Conservation (phyloP, 2,797 vertebrate genomes). For the Muscicapa comitata region DNA sequence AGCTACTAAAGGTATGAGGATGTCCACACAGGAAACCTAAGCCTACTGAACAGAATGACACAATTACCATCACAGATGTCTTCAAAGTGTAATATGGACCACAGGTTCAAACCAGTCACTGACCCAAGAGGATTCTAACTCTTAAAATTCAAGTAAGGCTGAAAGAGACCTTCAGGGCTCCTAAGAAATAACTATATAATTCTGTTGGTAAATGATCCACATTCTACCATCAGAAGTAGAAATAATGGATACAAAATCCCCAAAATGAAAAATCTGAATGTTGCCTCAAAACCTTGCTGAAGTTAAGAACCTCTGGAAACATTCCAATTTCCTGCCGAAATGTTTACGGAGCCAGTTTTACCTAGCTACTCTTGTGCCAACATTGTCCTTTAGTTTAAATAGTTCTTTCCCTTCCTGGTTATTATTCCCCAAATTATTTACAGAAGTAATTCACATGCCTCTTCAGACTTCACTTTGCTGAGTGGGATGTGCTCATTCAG, state of each 20-base stretch:
- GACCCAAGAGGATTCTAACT: neutral
- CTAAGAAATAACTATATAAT: neutral
- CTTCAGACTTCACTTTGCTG: neutral
- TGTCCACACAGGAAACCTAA: neutral
- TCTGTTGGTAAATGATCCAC: neutral
- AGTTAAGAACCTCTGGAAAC: neutral
- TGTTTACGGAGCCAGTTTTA: neutral
- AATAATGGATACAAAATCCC: neutral
- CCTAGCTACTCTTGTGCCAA: neutral
- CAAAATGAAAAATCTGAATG: neutral
- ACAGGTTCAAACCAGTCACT: neutral
- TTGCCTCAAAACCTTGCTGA: neutral
- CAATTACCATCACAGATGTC: neutral
- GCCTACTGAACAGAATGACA: neutral
- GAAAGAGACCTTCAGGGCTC: neutral
- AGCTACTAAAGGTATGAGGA: neutral
- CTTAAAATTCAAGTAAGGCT: neutral
- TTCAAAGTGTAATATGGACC: neutral
- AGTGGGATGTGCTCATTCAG: neutral
- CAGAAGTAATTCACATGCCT: neutral
- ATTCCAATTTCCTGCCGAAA: neutral
- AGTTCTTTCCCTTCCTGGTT: conserved; percentile 4
- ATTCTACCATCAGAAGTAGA: neutral
- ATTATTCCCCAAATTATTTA: conserved; percentile 20
- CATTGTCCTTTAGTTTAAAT: conserved; percentile 30